Evolutionary conservation across 2,888 invertebrate genomes (phyloP).

Genomic region (Phengaris alcon): DNA sequence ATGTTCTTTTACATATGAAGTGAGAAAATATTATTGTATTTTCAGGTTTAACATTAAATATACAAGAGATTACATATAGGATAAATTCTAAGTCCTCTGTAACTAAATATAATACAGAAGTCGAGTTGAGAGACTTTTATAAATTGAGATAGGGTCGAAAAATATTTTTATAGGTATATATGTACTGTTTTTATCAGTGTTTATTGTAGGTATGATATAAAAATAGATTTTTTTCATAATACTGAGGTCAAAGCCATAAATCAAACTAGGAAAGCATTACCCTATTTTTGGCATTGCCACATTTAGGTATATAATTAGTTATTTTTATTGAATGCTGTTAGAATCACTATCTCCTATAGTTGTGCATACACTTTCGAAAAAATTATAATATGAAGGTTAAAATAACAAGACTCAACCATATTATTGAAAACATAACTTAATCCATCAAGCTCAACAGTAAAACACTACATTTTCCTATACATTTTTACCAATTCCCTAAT

Average conservation of each 20-base stretch:
- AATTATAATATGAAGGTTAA: neutral
- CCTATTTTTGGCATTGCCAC: slow-evolving; percentile 12
- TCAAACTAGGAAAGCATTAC: neutral
- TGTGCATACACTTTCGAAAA: neutral
- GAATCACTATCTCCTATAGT: neutral
- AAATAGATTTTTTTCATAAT: slow-evolving; percentile 27
- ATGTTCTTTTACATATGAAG: slow-evolving; percentile 14
- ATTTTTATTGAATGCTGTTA: neutral
- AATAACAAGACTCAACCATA: slow-evolving; percentile 11
- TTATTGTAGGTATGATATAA: slow-evolving; percentile 21
- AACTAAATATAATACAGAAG: slow-evolving; percentile 10
- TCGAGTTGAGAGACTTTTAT: slow-evolving; percentile 10
- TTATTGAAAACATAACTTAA: slow-evolving; percentile 1
- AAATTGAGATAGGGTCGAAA: slow-evolving; percentile 21
- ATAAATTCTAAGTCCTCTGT: slow-evolving; percentile 4
- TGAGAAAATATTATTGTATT: slow-evolving; percentile 26
- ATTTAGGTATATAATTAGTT: neutral
- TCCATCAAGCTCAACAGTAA: slow-evolving; percentile 21
- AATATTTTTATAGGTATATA: slow-evolving; percentile 15
- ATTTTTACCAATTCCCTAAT: slow-evolving; percentile 5
- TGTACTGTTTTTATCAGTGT: neutral
- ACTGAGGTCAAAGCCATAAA: slow-evolving; percentile 20
- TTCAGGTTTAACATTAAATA: slow-evolving; percentile 17
- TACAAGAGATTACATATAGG: slow-evolving; percentile 4
- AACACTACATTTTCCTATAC: slow-evolving; percentile 15